Evolutionary conservation across 1,140 invertebrate genomes (phyloP), one percentile per base, ranked within the genome.

Genomic region (Sipha flava): DNA sequence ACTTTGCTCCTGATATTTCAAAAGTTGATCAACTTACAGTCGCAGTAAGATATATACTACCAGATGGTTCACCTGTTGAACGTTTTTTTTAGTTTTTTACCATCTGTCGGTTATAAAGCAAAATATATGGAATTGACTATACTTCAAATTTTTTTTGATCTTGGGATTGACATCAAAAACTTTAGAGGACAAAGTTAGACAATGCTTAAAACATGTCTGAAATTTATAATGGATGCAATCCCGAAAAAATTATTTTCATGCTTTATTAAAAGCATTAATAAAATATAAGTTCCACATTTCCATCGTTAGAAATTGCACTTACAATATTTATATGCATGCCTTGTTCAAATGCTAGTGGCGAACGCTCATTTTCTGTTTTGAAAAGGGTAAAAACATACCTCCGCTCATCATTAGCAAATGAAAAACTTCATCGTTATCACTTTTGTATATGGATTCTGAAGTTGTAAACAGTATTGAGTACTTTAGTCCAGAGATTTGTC

Each of bases 151-250:
- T 75, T 75, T 10, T n/a, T 49, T 49, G 10, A 23, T 57, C 70
- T 66, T 21, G 77, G 43, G 2, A 45, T 81, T 21, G 29, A 81
- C 31, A 47, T 68, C 2, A 26, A 18, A 62, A 43, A 83, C 40
- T 83, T 80, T 64, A 26, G 82, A 31, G 83, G 82, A 29, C 83
- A 84, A 81, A 80, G 81, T n/a, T 84, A 84, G 83, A 83, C 59
- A 83, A 82, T 54, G 83, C 81, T 7, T 59, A 57, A 31, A 80
- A 54, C 47, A 79, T 81, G 73, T 26, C 72, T 4, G 47, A 47
- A 31, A 47, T 54, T 54, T 75, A 75, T 37, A 49, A 47, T n/a
- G 47, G 72, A 14, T 75, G 23, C 72, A 75, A 54, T 23, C 72
- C 10, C 16, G 26, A 21, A 45, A 68, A 68, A 45, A 45, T n/a